Percentiles rank a stretch among this genome's conserved stretches.
Conservation (phyloP, 1,140 invertebrate species). For the Probaryconus sp. region DNA sequence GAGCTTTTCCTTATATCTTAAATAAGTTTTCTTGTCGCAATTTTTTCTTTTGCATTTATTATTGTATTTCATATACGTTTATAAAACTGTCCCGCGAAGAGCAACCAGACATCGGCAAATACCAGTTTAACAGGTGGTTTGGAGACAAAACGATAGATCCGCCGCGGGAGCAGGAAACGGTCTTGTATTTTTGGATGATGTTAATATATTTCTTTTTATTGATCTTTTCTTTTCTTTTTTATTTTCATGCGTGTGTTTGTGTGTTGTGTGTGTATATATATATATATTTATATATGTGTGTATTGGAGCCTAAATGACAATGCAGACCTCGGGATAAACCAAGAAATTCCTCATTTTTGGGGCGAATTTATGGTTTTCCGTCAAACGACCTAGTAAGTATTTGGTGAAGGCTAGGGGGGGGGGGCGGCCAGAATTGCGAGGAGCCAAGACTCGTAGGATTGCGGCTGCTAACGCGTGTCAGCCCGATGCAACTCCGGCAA, state of each 20-base stretch:
- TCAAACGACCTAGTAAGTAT: conserved; percentile 75
- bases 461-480: conserved; percentile 66
- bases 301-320: too few species aligned
- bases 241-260: conserved; percentile 1
- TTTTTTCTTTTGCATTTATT: conserved; percentile 37
- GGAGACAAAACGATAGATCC: conserved; percentile 68
- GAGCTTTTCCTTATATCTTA: conserved; percentile 77
- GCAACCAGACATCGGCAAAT: conserved; percentile 74
- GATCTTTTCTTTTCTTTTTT: not conserved
- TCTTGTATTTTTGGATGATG: too few species aligned
- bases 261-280: conserved; percentile 7
- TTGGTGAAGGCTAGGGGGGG: conserved; percentile 76
- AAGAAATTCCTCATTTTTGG: too few species aligned
- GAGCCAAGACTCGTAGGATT: conserved; percentile 64
- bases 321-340: too few species aligned
- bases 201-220: too few species aligned
- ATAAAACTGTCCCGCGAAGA: conserved; percentile 76
- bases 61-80: conserved; percentile 47
- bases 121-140: conserved; percentile 72
- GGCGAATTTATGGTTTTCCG: conserved; percentile 70
- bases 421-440: conserved; percentile 74
- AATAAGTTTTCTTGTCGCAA: conserved; percentile 74
- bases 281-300: too few species aligned
- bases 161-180: conserved; percentile 39
- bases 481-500: conserved; percentile 75